These are phyloP conservation scores for Phaenicophaeus curvirostris DNA, from an alignment of 2,797 vertebrate species.

Conservation along the genomic window DNA sequence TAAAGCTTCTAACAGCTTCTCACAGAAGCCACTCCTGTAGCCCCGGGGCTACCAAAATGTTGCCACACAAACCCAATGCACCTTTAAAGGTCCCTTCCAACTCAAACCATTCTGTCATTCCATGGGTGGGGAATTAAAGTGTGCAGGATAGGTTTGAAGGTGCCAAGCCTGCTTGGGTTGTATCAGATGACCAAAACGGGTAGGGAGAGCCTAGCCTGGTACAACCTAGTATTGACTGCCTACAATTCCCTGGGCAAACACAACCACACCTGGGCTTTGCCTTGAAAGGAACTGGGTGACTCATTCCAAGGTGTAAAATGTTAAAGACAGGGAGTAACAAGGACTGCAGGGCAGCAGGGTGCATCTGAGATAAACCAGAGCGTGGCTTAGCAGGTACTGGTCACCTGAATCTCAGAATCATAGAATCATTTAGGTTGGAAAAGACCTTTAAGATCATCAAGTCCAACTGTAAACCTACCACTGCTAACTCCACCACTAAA, in stretches of 20 bases:
- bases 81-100: background rate
- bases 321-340: background rate
- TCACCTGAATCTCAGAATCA: background rate
- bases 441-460: too few relatives aligned
- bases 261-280: constrained; percentile 26
- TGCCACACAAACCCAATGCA: too few relatives aligned
- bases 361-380: background rate
- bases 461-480: too few relatives aligned
- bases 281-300: background rate
- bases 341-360: background rate
- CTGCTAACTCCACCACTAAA: too few relatives aligned
- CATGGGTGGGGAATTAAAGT: background rate
- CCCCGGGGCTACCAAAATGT: too few relatives aligned
- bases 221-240: background rate
- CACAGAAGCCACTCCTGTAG: too few relatives aligned
- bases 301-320: background rate
- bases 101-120: background rate
- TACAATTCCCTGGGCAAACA: constrained; percentile 8
- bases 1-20: background rate
- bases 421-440: too few relatives aligned
- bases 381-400: accelerated
- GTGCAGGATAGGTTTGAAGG: background rate
- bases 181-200: background rate
- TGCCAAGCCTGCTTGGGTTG: background rate
- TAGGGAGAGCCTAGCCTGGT: constrained; percentile 8